Evolutionary conservation across 2,888 invertebrate species (phyloP).

Genomic region (Pterostichus madidus): DNA sequence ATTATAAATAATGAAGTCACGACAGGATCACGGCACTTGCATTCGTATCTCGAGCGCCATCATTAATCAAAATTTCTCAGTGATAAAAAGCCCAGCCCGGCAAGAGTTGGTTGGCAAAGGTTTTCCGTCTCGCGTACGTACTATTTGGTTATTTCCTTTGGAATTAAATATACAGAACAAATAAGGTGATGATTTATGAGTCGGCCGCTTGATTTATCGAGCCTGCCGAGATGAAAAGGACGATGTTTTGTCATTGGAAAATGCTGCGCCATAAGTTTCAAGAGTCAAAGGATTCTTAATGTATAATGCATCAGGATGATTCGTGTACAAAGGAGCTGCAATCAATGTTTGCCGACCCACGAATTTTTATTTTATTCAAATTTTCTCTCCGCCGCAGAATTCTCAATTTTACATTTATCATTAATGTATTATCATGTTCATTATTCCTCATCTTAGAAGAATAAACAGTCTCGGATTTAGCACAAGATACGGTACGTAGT

Average conservation of each 20-base stretch:
- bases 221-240: constrained; percentile 43
- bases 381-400: constrained; percentile 16
- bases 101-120: background rate
- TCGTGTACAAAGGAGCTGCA: constrained; percentile 41
- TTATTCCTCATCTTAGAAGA: constrained; percentile 13
- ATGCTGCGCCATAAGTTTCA: constrained; percentile 44
- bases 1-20: constrained; percentile 70
- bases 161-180: constrained; percentile 66
- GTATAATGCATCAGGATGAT: constrained; percentile 53
- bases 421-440: constrained; percentile 45
- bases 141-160: constrained; percentile 63
- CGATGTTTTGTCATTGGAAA: constrained; percentile 49
- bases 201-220: constrained; percentile 60
- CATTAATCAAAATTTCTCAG: constrained; percentile 66
- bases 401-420: constrained; percentile 47
- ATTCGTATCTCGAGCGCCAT: constrained; percentile 61
- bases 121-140: constrained; percentile 52
- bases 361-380: constrained; percentile 49
- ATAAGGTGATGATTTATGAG: constrained; percentile 64
- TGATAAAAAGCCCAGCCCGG: constrained; percentile 57
- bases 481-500: no score
- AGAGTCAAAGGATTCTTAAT: constrained; percentile 53
- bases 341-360: constrained; percentile 42
- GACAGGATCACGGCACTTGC: constrained; percentile 66
- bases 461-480: background rate